Percentiles rank a stretch among this genome's conserved stretches.
phyloP scores from a whole-genome alignment of 37 sponge, comb jelly and placozoan species.

The Geodia barretti region DNA sequence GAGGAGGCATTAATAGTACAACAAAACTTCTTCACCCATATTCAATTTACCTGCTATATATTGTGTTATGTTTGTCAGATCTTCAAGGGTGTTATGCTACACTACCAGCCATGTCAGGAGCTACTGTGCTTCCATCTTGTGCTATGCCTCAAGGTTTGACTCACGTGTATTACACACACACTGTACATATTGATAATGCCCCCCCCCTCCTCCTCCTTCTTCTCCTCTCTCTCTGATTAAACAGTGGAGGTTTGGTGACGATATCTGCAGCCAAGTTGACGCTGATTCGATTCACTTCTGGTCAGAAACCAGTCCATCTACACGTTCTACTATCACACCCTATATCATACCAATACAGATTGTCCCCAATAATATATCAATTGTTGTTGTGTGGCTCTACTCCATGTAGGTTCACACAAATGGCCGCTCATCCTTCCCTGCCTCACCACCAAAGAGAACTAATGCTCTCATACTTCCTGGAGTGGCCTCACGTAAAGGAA shows the following conservation, averaged over 20 bases:
- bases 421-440: constrained; percentile 14
- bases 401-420: not conserved
- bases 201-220: not conserved
- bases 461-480: constrained; percentile 18
- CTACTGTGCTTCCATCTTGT: constrained; percentile 45
- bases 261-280: not conserved
- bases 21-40: too few species aligned
- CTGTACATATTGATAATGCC: not conserved
- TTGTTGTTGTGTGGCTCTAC: too few species aligned
- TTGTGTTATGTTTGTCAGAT: too few species aligned
- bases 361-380: too few species aligned
- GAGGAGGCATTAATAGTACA: too few species aligned
- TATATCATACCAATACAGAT: too few species aligned
- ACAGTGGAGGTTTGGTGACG: not conserved
- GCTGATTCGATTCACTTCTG: too few species aligned
- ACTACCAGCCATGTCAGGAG: constrained; percentile 32
- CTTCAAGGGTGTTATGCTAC: constrained; percentile 46
- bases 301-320: too few species aligned
- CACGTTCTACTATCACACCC: not conserved
- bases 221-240: not conserved
- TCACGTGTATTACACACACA: not conserved
- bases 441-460: constrained; percentile 30
- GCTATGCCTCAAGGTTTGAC: constrained; percentile 30
- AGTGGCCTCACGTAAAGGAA: not conserved
- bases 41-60: too few species aligned